Evolutionary conservation across 1,140 invertebrate genomes (phyloP), one percentile per base, ranked within the genome.

Genomic region (Brachionus rubens): DNA sequence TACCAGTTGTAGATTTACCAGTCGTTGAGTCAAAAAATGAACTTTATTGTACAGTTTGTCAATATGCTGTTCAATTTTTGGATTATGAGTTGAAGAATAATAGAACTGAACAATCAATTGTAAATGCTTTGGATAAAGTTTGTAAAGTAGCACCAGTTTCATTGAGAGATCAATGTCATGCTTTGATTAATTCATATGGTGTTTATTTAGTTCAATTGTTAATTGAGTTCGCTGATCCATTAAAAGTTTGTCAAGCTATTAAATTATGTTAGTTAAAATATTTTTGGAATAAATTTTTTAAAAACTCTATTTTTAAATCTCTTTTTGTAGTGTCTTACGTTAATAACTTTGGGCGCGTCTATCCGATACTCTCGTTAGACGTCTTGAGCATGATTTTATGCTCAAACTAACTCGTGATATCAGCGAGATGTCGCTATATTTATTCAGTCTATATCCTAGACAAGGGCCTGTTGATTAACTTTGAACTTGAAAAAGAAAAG

Each of bases 61-160:
- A 75, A 40, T 75, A 75, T 56, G 48, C 48, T 28, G 48, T 75
- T 9, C 48, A 54, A 59, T 75, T 54, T 75, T 56, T 75, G n/a
- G 72, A 75, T 46, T 14, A 41, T 46, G 72, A 54, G 16, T 59
- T 75, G 16, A 54, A 52, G 30, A 75, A 54, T 50, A 56, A 75
- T 14, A 36, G 48, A 46, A 54, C 72, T 2, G 72, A 75, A 54
- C 33, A n/a, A 10, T 48, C 72, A 7, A 24, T 75, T 40, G 50
- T 54, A n/a, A 21, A 36, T 41, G 50, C 72, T 54, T 56, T 75
- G 21, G 72, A 56, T n/a, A 75, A 75, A 54, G 72, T 54, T 5
- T 75, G 72, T 30, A 54, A 75, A 14, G 24, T 41, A 2, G 48
- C 48, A 26, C 72, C 72, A 56, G 30, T 12, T 19, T 41, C 36